Evolutionary conservation across 53 echinoderm and acorn worm species (phyloP), one percentile per base, ranked within the genome.

Genomic region (Temnopleurus reevesii): DNA sequence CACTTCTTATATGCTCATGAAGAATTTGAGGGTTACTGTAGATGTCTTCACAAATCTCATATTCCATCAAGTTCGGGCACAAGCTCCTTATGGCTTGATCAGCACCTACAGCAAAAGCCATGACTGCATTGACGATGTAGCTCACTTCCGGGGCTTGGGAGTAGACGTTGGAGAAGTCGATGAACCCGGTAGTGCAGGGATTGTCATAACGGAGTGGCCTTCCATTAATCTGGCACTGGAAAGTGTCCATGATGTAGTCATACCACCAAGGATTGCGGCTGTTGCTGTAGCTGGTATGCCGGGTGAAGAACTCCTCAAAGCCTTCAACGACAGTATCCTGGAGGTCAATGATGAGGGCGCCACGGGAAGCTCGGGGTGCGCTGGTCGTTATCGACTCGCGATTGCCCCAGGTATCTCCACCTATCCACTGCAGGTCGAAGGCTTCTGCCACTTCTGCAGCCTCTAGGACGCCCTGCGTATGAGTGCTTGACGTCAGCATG

Each of bases 181-280:
- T 86, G 24, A 53, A 44, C 18, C 87, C 89, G 4, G 53, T n/a
- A 13, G 45, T 0, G 47, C 88, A 87, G 12, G 25, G 54, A 15
- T 63, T 46, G 17, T 51, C 53, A 38, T 47, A 87, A 12, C 71
- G 88, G 30, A 33, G 28, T 2, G 88, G 88, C 51, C n/a, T 66
- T 6, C 63, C 59, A 27, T 71, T 77, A 2, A 91, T 57, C 38
- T 95, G 95, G 59, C 95, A 97, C 77, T 93, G 49, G 55, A 94
- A 94, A 9, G 45, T 89, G 29, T 97, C 97, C 76, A 90, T 90
- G 76, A 92, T 77, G 31, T 84, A 95, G 27, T 91, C 89, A 55
- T 51, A 57, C 94, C 94, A 97, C 97, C 97, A 97, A 12, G 97
- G 97, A 53, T 95, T 97, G 36, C 94, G 89, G 23, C 60, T 53